These are phyloP conservation scores for Colaptes auratus DNA, from an alignment of 2,113 vertebrate species.

Conservation along the genomic window DNA sequence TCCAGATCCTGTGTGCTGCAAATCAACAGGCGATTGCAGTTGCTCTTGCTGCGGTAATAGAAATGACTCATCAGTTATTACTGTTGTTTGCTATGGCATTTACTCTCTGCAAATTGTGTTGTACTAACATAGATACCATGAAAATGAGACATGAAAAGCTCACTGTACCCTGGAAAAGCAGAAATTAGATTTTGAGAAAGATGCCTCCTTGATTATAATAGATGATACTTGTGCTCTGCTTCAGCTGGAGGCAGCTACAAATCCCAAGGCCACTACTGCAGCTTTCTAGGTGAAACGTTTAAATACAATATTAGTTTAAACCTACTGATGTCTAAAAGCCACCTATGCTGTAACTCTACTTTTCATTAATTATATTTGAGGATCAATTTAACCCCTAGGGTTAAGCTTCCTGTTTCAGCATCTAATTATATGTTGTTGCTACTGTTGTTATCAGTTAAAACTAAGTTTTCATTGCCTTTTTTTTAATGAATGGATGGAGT, in stretches of 20 bases:
- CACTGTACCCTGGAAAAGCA: constrained; percentile 7
- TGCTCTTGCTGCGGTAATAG: constrained; percentile 84
- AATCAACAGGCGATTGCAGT: constrained; percentile 82
- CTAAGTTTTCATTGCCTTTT: constrained; percentile 2
- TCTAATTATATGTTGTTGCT: constrained; percentile 26
- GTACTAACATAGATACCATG: background rate
- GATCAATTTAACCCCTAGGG: constrained; percentile 31
- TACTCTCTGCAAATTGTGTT: background rate
- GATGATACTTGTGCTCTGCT: background rate
- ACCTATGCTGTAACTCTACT: constrained; percentile 22
- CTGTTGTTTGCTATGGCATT: background rate
- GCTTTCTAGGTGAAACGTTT: constrained; percentile 18
- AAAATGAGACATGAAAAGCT: constrained; percentile 10
- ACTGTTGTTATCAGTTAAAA: constrained; percentile 17
- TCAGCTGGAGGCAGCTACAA: background rate
- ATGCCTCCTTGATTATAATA: background rate
- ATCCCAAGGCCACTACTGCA: background rate
- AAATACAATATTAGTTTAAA: constrained; percentile 37
- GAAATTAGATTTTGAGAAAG: background rate
- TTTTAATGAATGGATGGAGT: constrained; percentile 3
- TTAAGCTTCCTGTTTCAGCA: constrained; percentile 27
- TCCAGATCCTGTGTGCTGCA: constrained; percentile 84
- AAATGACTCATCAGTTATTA: background rate
- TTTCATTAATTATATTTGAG: constrained; percentile 8
- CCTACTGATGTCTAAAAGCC: constrained; percentile 25